These are phyloP conservation scores for Distichodus sexfasciatus DNA, from an alignment of 2,797 vertebrate species.

Conservation along the genomic window DNA sequence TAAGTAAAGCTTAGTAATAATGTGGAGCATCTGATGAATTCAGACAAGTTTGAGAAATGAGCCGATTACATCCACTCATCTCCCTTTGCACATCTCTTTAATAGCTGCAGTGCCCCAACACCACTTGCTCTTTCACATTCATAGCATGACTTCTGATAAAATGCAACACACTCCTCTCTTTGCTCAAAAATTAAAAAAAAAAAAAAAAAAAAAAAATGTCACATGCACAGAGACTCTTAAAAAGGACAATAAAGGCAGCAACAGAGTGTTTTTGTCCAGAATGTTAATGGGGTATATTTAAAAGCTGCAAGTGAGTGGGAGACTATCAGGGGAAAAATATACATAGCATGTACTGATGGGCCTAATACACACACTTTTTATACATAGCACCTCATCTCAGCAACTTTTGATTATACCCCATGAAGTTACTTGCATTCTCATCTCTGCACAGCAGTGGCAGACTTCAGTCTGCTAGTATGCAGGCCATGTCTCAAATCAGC, in stretches of 20 bases:
- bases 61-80: too few relatives aligned
- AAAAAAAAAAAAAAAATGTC: neutral
- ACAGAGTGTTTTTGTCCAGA: neutral
- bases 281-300: constrained; percentile 26
- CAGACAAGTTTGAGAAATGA: too few relatives aligned
- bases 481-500: neutral
- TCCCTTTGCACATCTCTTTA: neutral
- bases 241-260: too few relatives aligned
- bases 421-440: constrained; percentile 9
- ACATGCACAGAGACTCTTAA: neutral
- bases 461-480: neutral
- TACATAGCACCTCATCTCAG: constrained; percentile 31
- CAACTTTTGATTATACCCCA: constrained; percentile 30
- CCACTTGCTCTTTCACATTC: neutral
- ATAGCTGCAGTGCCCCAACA: neutral
- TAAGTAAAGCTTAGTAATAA: too few relatives aligned
- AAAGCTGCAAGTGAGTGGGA: constrained; percentile 13
- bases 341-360: neutral
- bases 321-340: neutral
- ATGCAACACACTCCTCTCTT: neutral
- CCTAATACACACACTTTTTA: neutral
- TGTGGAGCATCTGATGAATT: too few relatives aligned
- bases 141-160: neutral
- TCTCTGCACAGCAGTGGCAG: neutral
- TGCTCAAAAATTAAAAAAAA: neutral